phyloP scores from a whole-genome alignment of 2,797 vertebrate genomes.

The Propithecus deckenii region DNA sequence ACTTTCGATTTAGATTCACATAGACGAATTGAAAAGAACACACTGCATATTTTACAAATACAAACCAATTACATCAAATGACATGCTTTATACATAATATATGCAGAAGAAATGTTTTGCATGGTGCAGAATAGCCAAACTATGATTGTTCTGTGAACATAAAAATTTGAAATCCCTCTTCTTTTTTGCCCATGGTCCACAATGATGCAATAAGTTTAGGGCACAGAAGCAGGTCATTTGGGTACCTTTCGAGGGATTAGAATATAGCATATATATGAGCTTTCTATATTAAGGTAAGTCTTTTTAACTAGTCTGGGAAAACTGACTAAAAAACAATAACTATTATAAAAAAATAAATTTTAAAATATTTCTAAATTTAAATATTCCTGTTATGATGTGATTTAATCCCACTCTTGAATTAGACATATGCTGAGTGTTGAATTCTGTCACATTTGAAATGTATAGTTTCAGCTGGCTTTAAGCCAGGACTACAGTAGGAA shows the following conservation, averaged over 20 bases:
- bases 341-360: conserved; percentile 3
- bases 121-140: neutral
- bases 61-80: neutral
- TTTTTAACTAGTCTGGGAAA: conserved; percentile 9
- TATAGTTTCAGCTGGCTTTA: conserved; percentile 31
- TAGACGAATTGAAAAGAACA: neutral
- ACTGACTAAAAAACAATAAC: neutral
- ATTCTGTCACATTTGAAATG: conserved; percentile 44
- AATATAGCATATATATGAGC: neutral
- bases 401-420: neutral
- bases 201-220: neutral
- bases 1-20: neutral
- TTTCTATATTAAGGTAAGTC: neutral
- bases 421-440: neutral
- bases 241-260: neutral
- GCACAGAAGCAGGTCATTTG: neutral
- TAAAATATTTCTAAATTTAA: conserved; percentile 45
- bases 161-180: neutral
- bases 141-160: neutral
- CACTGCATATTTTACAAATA: neutral
- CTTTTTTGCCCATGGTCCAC: neutral
- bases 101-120: neutral
- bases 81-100: neutral
- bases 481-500: neutral
- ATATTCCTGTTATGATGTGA: neutral